These are phyloP conservation scores for Rhynchonema sp. DNA, from an alignment of 2,888 invertebrate species.

Conservation along the genomic window DNA sequence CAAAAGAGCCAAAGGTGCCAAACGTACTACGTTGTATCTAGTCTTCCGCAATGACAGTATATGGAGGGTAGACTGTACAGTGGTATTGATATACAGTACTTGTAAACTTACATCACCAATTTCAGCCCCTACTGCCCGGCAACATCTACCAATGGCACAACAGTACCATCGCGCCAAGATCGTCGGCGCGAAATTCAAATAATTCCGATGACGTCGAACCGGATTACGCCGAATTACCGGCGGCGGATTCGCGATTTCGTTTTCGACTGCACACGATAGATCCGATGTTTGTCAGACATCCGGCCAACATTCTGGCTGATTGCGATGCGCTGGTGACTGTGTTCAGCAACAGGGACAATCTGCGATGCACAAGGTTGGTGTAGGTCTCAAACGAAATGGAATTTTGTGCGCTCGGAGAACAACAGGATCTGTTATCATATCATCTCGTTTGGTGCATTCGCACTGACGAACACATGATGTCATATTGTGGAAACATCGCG, in stretches of 20 bases:
- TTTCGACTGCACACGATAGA: background rate
- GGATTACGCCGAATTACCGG: background rate
- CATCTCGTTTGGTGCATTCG: no score
- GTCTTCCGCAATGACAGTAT: no score
- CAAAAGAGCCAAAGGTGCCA: no score
- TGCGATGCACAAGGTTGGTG: background rate
- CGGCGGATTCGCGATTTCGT: background rate
- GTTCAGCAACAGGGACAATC: constrained; percentile 9
- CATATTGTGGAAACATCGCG: no score
- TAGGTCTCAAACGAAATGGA: background rate
- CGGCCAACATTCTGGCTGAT: background rate
- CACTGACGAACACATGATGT: no score
- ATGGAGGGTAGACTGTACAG: no score
- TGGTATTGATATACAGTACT: no score
- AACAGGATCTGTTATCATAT: no score
- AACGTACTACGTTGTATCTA: no score
- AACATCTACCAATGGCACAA: background rate
- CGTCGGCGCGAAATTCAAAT: background rate
- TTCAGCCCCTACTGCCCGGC: background rate
- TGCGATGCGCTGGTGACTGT: background rate
- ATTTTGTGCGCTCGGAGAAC: no score
- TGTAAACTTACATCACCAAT: no score
- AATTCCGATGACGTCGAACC: background rate
- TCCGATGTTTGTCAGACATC: background rate
- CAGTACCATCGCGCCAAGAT: background rate